Conservation (phyloP, 2,797 vertebrate genomes). For the Sebastes diploproa region DNA sequence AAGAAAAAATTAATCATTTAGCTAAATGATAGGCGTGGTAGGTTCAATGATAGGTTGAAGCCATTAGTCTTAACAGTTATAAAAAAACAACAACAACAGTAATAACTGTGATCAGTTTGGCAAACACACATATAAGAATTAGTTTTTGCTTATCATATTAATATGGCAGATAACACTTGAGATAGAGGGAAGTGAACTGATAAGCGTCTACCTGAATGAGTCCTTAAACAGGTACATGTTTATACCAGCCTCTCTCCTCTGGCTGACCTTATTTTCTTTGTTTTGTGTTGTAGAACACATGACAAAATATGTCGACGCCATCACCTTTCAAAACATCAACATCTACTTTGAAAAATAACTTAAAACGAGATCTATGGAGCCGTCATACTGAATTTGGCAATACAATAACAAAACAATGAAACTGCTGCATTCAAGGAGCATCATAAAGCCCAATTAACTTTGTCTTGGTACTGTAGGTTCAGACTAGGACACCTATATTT, state of each 20-base stretch:
- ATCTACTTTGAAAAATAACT: not conserved
- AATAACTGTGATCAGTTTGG: not conserved
- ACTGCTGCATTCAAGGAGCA: not conserved
- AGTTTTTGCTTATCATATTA: not conserved
- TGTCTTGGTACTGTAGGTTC: not conserved
- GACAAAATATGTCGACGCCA: not conserved
- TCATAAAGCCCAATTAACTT: no score
- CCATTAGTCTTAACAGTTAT: not conserved
- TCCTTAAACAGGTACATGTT: not conserved
- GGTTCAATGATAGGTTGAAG: no score
- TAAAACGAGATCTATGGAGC: not conserved
- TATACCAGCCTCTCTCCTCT: not conserved
- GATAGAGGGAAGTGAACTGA: not conserved
- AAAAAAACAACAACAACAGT: not conserved
- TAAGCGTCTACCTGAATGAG: not conserved
- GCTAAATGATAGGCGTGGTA: not conserved
- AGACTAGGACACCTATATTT: slow-evolving; percentile 29
- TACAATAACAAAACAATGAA: not conserved
- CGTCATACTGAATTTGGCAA: no score
- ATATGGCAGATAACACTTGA: not conserved
- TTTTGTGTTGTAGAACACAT: not conserved
- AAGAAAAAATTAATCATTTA: rapidly evolving
- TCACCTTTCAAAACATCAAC: not conserved
- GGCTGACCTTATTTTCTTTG: not conserved
- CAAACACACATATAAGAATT: not conserved